Percentiles rank a stretch among this genome's conserved stretches.
Evolutionary conservation across 2,888 invertebrate genomes (phyloP).

Genomic region (Branchellion lobata): DNA sequence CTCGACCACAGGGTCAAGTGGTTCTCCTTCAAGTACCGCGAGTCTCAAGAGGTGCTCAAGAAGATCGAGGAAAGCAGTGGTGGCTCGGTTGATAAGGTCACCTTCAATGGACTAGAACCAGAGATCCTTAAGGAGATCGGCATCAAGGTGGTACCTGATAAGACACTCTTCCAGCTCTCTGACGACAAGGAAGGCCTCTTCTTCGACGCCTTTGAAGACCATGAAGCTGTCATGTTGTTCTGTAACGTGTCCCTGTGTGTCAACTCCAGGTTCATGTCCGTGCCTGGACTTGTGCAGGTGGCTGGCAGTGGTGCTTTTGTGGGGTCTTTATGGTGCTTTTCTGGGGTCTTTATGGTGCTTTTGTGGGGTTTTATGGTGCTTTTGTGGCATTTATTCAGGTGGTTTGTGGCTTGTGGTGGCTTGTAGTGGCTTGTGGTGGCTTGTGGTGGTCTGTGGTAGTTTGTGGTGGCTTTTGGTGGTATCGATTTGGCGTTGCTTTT

Average conservation of each 20-base stretch:
- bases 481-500: not conserved
- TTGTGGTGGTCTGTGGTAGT: not conserved
- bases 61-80: not conserved
- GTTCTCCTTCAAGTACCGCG: too few species aligned
- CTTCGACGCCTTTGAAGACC: not conserved
- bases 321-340: not conserved
- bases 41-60: not conserved
- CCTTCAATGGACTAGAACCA: not conserved
- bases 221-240: not conserved
- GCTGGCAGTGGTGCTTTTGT: not conserved
- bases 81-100: not conserved
- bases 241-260: constrained; percentile 12
- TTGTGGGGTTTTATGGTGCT: not conserved
- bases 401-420: not conserved
- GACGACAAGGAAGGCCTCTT: too few species aligned
- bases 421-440: not conserved
- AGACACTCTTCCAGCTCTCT: too few species aligned
- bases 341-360: not conserved
- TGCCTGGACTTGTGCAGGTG: constrained; percentile 30
- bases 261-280: not conserved
- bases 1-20: not conserved
- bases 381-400: not conserved
- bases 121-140: not conserved
- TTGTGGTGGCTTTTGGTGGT: not conserved
- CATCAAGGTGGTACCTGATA: not conserved